Evolutionary conservation across 2,797 vertebrate species (phyloP), one percentile per base, ranked within the genome.

Genomic region (Siniperca scherzeri): DNA sequence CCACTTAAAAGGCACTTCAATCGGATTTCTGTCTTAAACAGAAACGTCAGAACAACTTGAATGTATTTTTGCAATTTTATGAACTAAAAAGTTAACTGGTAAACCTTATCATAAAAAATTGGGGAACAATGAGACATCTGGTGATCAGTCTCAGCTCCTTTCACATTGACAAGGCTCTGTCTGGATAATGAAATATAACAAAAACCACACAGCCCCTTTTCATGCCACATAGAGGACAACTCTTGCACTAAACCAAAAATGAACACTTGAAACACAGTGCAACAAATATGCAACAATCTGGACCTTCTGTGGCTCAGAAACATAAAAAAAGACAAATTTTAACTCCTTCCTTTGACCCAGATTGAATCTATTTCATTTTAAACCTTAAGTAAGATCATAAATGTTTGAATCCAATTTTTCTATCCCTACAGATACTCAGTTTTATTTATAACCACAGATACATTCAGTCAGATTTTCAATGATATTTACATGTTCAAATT

Each of bases 1-100:
- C 36, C 44, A 78, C 42, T 57, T 48, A 69, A 80, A 88, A 92
- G 90, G 87, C 88, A 90, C 89, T 87, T 84, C 36, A 48, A 17
- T 70, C 17, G 14, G 53, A 66, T 82, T 70, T 70, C 40, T 77
- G 66, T 53, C 22, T 60, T 7, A 9, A 75, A 53, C 40, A 55
- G 14, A 19, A 66, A 70, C 5, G 42, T 17, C n/a, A 13, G 12
- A 77, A 38, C 5, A 73, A 82, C 25, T 30, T 46, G 14, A 59
- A 50, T 2, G 6, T 1, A 25, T 17, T 65, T 40, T 21, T 57
- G 5, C 25, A 48, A n/a, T 68, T 48, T 71, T 53, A 25, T 3
- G 1, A 72, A 16, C 1, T 8, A 11, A 59, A 72, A 67, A 67
- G 7, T 44, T 5, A 40, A 61, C 36, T 62, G 6, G 36, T 44